phyloP scores from a whole-genome alignment of 2,888 invertebrate genomes.

The Hirtodrosophila alboralis region DNA sequence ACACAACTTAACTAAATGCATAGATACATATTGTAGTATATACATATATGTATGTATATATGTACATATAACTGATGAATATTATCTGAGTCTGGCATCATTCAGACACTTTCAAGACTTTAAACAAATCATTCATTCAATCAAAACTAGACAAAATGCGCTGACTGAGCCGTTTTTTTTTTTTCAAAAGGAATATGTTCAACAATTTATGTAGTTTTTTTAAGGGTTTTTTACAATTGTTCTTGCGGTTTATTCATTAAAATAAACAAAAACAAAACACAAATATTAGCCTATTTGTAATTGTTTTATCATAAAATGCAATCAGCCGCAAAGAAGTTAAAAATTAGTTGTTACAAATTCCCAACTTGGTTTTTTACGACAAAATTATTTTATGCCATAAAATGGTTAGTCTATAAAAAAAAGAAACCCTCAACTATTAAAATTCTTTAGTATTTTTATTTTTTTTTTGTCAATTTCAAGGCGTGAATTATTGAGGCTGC shows the following conservation, averaged over 20 bases:
- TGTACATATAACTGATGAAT: conserved; percentile 38
- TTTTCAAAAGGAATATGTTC: conserved; percentile 10
- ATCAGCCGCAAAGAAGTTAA: conserved; percentile 44
- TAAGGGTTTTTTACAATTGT: conserved; percentile 38
- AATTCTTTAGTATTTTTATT: conserved; percentile 39
- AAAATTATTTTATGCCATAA: conserved; percentile 16
- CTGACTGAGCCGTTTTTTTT: conserved; percentile 33
- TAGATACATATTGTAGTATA: no score
- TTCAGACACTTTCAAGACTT: conserved; percentile 39
- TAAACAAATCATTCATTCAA: conserved; percentile 60
- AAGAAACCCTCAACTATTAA: conserved; percentile 39
- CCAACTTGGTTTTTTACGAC: conserved; percentile 21
- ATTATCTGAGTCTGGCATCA: conserved; percentile 70
- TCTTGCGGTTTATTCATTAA: conserved; percentile 37
- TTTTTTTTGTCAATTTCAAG: conserved; percentile 34
- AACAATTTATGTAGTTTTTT: conserved; percentile 1
- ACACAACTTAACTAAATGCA: no score
- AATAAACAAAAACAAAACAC: conserved; percentile 14
- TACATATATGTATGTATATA: no score
- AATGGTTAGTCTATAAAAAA: conserved; percentile 27
- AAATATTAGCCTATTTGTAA: conserved; percentile 35
- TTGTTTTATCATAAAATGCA: conserved; percentile 59
- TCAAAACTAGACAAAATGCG: conserved; percentile 50
- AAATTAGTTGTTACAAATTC: conserved; percentile 23
- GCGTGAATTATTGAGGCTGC: conserved; percentile 54